Percentiles rank a stretch among this genome's conserved stretches.
phyloP scores from a whole-genome alignment of 2,113 vertebrate species.

The Strix uralensis region DNA sequence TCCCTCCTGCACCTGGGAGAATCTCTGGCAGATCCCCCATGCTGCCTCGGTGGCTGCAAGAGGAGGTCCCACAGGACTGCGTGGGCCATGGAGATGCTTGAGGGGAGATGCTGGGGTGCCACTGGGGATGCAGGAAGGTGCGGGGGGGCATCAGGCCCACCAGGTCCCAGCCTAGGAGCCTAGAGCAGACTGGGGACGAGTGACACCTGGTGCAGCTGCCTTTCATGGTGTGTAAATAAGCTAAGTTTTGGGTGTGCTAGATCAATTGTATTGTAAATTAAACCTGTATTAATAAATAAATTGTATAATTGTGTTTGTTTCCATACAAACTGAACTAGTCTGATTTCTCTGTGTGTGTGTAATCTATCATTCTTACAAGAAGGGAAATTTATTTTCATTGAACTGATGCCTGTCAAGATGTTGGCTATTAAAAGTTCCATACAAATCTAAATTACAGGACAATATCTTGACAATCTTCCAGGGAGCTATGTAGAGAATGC shows the following conservation, averaged over 20 bases:
- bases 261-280: neutral
- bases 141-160: neutral
- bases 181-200: neutral
- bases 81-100: neutral
- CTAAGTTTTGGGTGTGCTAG: neutral
- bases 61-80: neutral
- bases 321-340: neutral
- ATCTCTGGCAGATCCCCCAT: neutral
- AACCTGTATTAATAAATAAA: neutral
- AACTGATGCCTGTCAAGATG: neutral
- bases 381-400: neutral
- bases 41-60: neutral
- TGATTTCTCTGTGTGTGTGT: neutral
- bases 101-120: neutral
- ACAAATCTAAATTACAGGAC: neutral
- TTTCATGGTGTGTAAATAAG: neutral
- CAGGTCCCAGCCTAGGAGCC: neutral
- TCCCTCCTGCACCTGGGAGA: neutral
- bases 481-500: neutral
- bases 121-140: neutral
- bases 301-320: neutral
- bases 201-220: neutral
- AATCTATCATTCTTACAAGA: rapidly evolving
- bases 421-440: neutral
- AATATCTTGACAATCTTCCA: neutral